These are phyloP conservation scores for Brienomyrus brachyistius DNA, from an alignment of 2,113 vertebrate species.

Conservation along the genomic window DNA sequence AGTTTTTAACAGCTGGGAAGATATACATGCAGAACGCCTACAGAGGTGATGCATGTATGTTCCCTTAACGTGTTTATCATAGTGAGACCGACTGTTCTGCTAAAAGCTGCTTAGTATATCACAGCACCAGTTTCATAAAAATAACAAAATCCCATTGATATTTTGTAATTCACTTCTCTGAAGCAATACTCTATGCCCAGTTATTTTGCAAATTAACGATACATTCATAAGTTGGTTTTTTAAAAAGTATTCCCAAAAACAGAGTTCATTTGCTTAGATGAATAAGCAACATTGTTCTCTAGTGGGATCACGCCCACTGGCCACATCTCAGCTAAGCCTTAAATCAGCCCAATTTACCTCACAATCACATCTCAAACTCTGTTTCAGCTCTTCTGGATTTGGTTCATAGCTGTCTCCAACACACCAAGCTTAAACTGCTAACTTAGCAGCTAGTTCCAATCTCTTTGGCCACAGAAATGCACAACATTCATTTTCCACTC, in stretches of 20 bases:
- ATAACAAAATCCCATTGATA: conserved; percentile 7
- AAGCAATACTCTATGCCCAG: conserved; percentile 21
- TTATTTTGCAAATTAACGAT: not conserved
- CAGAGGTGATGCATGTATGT: not conserved
- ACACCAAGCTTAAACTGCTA: not conserved
- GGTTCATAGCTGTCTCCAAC: not conserved
- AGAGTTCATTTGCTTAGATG: not conserved
- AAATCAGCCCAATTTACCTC: not conserved
- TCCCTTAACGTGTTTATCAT: not conserved
- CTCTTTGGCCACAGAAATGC: conserved; percentile 11
- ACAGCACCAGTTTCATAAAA: conserved; percentile 12
- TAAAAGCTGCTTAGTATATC: conserved; percentile 21
- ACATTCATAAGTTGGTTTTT: conserved; percentile 8
- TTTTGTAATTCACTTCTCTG: conserved; percentile 28
- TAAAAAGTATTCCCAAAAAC: not conserved
- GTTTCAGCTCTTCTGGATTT: not conserved
- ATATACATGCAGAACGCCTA: not conserved
- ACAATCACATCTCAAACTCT: not conserved
- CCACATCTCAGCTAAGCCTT: not conserved
- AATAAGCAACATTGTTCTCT: not conserved
- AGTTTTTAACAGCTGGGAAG: conserved; percentile 4
- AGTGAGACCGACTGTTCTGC: not conserved
- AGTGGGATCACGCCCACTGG: not conserved
- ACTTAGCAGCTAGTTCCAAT: not conserved
- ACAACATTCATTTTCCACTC: not conserved